Percentiles rank a stretch among this genome's conserved stretches.
phyloP scores from a whole-genome alignment of 2,888 invertebrate species.

The Temnothorax rugatulus region DNA sequence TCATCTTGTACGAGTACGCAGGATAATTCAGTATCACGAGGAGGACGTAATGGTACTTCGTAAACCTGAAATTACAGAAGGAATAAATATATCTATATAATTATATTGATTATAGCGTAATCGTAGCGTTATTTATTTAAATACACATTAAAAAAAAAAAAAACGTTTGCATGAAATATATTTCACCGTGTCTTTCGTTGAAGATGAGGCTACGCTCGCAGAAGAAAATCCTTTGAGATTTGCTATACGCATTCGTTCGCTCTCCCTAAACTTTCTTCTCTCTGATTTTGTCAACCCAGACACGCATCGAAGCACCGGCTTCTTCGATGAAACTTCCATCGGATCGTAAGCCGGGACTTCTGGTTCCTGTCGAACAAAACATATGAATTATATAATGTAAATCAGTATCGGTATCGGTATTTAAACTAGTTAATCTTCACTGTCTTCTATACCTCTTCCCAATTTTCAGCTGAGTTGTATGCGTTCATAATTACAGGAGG shows the following conservation, averaged over 20 bases:
- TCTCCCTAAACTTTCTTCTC: slow-evolving; percentile 27
- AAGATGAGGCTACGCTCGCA: rapidly evolving
- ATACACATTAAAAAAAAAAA: background rate
- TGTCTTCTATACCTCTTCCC: slow-evolving; percentile 54
- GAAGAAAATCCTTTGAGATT: background rate
- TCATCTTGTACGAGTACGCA: background rate
- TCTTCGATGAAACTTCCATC: background rate
- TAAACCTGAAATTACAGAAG: slow-evolving; percentile 21
- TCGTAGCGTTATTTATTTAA: background rate
- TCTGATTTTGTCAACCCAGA: slow-evolving; percentile 56
- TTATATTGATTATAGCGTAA: background rate
- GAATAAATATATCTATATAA: background rate
- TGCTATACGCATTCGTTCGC: slow-evolving; percentile 55
- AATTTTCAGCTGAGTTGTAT: slow-evolving; percentile 43
- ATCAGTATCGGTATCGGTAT: background rate
- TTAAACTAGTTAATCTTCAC: background rate
- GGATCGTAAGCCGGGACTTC: slow-evolving; percentile 48
- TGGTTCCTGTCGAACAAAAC: slow-evolving; percentile 25
- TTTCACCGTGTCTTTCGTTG: background rate
- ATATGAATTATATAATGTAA: background rate
- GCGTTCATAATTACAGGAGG: background rate
- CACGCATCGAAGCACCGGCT: slow-evolving; percentile 26
- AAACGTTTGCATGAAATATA: background rate
- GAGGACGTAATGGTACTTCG: slow-evolving; percentile 53
- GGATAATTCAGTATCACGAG: slow-evolving; percentile 31